A percentile compares a stretch with the other conserved stretches of the same genome.
Conservation (phyloP, 1,140 invertebrate genomes). For the Ceratitis capitata region DNA sequence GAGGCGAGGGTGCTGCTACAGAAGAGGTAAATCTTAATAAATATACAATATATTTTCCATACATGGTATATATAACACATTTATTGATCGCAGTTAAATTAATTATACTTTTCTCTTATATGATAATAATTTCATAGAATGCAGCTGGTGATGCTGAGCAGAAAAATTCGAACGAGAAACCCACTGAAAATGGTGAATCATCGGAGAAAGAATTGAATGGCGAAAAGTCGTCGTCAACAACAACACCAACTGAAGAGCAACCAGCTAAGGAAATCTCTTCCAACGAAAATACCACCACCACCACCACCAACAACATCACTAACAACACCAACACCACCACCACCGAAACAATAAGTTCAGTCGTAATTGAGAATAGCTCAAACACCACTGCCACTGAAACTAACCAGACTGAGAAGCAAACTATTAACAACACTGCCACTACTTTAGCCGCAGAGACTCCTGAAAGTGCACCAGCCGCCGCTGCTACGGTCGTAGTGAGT, state of each 20-base stretch:
- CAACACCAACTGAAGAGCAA: constrained; percentile 41
- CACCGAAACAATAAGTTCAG: constrained; percentile 43
- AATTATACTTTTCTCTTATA: neutral
- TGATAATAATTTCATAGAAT: constrained; percentile 9
- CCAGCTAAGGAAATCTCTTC: constrained; percentile 5
- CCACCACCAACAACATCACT: constrained; percentile 30
- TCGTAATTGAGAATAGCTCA: constrained; percentile 1
- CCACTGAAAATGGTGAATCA: constrained; percentile 54
- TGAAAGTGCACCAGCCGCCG: constrained; percentile 15
- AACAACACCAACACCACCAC: constrained; percentile 34
- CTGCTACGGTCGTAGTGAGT: constrained; percentile 49
- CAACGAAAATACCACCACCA: constrained; percentile 39
- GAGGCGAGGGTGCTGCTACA: constrained; percentile 38
- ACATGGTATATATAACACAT: neutral
- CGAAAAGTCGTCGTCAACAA: constrained; percentile 47
- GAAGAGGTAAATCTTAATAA: neutral
- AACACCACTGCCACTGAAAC: constrained; percentile 36
- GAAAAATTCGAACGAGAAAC: constrained; percentile 17
- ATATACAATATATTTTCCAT: neutral
- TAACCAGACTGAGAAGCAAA: neutral
- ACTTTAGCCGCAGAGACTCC: constrained; percentile 18
- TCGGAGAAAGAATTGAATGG: constrained; percentile 54
- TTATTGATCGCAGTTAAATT: too few species aligned
- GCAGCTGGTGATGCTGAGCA: constrained; percentile 41
- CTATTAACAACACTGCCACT: constrained; percentile 50